Evolutionary conservation across 2,888 invertebrate genomes (phyloP), one percentile per base, ranked within the genome.

Genomic region (Coenonympha glycerion): DNA sequence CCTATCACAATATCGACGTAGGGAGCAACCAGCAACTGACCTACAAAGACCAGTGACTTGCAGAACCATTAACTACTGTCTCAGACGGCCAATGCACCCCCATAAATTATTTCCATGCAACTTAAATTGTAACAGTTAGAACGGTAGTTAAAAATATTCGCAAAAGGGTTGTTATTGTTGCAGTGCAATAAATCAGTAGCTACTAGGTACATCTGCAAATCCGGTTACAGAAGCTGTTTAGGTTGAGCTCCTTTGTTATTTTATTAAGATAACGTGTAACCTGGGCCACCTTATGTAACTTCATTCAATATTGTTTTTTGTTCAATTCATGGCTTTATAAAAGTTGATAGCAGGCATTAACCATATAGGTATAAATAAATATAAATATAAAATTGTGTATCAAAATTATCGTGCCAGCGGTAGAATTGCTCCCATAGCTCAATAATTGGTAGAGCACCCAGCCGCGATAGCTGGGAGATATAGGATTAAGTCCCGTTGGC

Each of bases 11-110:
- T 71, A 69, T 70, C 68, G 60, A 66, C 60, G 64, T 64, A 71
- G 69, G 70, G 65, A 71, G 55, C 49, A 21, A 36, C 52, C 52
- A 57, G 57, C 71, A 68, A 82, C 77, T 82, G 78, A 85, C 82
- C 80, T 82, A 82, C 82, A 85, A 84, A 81, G 64, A 68, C 69
- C 47, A 66, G 63, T 87, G 86, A 87, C 85, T 85, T 80, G 82
- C 83, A 76, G 71, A 79, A 77, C 64, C 57, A 58, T 62, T 56
- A 53, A 52, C 68, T 57, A 66, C 73, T 73, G 69, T 73, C 66
- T 54, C 52, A 66, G 83, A 80, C 86, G 82, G 84, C 83, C 84
- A 76, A 70, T 69, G 61, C 66, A 65, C 57, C 54, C 64, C 75
- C 77, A 82, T 86, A 86, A 81, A 84, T 83, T 79, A 77, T 66